Conservation (phyloP, 2,797 vertebrate genomes). For the Coilia nasus region DNA sequence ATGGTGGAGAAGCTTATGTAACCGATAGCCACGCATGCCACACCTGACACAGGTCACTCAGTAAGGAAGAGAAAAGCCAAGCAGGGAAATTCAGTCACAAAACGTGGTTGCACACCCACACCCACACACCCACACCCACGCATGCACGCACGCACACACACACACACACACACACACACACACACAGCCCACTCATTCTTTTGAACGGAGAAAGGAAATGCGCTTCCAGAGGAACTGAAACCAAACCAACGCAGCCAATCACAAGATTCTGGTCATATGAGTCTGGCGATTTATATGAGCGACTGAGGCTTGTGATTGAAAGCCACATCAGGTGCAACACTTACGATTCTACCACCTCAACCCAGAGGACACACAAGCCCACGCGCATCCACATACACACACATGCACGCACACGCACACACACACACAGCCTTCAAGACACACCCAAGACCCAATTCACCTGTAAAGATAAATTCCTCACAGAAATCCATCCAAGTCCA, state of each 20-base stretch:
- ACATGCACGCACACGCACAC: neutral
- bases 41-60: neutral
- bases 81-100: too few relatives aligned
- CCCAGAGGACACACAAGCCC: neutral
- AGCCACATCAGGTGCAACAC: neutral
- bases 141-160: neutral
- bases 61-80: neutral
- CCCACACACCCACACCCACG: neutral
- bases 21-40: neutral
- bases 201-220: neutral
- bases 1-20: neutral
- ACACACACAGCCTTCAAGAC: neutral
- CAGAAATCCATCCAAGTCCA: neutral
- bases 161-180: neutral
- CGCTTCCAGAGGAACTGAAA: constrained; percentile 9
- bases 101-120: too few relatives aligned
- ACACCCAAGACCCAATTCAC: neutral
- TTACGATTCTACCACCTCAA: neutral
- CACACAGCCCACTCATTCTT: neutral
- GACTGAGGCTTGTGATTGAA: neutral
- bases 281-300: neutral
- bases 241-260: neutral
- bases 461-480: neutral
- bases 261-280: neutral
- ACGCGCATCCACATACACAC: neutral